Evolutionary conservation across 2,888 invertebrate species (phyloP), one percentile per base, ranked within the genome.

Genomic region (Drosophila kokeensis): DNA sequence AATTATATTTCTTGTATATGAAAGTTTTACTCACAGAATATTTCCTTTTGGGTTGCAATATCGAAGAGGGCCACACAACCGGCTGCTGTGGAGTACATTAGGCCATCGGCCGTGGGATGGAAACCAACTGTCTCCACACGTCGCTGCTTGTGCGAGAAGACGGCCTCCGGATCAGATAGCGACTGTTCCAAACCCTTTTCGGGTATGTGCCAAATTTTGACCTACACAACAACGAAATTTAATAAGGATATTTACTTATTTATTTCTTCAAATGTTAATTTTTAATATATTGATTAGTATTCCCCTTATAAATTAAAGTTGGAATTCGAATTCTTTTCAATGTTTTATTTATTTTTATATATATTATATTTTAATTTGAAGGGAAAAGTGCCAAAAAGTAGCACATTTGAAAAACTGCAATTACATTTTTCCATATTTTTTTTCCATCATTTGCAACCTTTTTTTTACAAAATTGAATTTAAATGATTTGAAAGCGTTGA

Each of bases 191-290:
- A 92, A 0, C 97, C 97, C 78, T 95, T 95, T 68, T 96, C 96
- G 13, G 98, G 98, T 90, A 98, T 96, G 89, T 97, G 96, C 98
- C 98, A 98, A 66, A 98, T 94, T 94, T 98, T 98, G 0, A 98
- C 95, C 96, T 97, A 87, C 55, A 90, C 90, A 49, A 5, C 0
- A 68, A 68, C 34, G 42, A 50, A 24, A 36, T 53, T 13, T 5
- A 70, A 29, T n/a, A n/a, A 38, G 21, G 7, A 21, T 21, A 34
- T 21, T 38, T 18, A 8, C 18, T 18, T 38, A 38, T 38, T 38
- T 45, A 7, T 7, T 45, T 45, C 7, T 21, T 4, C 13, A 7
- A 21, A 45, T 45, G 4, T 21, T 21, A 1, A 21, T 21, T 21
- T 21, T 7, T 7, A 13, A 7, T 21, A 21, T 45, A 45, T 21